Evolutionary conservation across 2,113 vertebrate species (phyloP), one percentile per base, ranked within the genome.

Genomic region (Probosciger aterrimus): DNA sequence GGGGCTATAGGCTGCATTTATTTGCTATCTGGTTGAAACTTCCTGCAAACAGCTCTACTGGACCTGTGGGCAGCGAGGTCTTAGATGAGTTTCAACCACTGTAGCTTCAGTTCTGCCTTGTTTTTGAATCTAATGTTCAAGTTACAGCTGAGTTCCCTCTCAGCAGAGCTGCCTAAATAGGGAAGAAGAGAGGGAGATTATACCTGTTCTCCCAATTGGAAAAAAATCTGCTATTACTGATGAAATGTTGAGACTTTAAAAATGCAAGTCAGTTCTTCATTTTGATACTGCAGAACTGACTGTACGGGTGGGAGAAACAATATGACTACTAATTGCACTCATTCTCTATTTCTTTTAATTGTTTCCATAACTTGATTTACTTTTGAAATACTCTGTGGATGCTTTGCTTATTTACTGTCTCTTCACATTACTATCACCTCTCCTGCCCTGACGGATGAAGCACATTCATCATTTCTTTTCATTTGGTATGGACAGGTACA

Each of bases 291-390:
- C n/a, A 6, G 57, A 77, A 60, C 53, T 77, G 82, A 52, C 74
- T 71, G 39, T 14, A 23, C 1, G 44, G 65, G 35, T 65, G 62
- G 74, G 41, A 94, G 67, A 92, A 85, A 67, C 44, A 76, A 47
- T 18, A 41, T 25, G 53, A 47, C 22, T 50, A 17, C 49, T 86
- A 80, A 96, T 85, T 88, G 78, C 84, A 90, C 68, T 22, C 53
- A 92, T 92, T 83, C 67, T 90, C 75, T 59, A 39, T 88, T 90
- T 93, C 50, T 88, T 85, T 75, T 96, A 96, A 94, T 96, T 96
- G 84, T 91, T 87, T 55, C 71, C 0, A 1, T 92, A 95, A 96
- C 75, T 95, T 88, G 90, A 96, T 96, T 96, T 93, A 90, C 84
- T 94, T 80, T 74, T 74, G 68, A 77, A 82, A 49, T 41, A 57